Evolutionary conservation across 2,888 invertebrate genomes (phyloP), one percentile per base, ranked within the genome.

Genomic region (Bombylius discolor): DNA sequence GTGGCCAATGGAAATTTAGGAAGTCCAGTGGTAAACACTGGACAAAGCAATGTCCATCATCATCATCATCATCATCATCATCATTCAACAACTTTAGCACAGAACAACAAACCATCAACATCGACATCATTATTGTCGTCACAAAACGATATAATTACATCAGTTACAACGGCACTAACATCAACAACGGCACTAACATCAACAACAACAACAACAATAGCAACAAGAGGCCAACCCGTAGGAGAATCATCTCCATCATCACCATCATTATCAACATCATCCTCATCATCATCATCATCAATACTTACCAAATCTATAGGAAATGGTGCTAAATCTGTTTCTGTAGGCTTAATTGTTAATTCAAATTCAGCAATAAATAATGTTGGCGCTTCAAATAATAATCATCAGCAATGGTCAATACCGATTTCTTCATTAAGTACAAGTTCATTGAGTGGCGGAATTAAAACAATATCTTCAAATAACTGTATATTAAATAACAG

Each of bases 1-100:
- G 61, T 61, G 60, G 59, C 60, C 61, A 62, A 58, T 60, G 61
- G 59, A 60, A 61, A 59, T 58, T 11, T 42, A 42, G 57, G 57
- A 56, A 62, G 61, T 61, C 61, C 63, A 62, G 62, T 62, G 61
- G 59, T 39, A 56, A 56, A 58, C 60, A 42, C 39, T 61, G 62
- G 63, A 61, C 62, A 61, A 48, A 44, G 32, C 47, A 52, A 50
- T 12, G 45, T 23, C 11, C 39, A 42, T 11, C 46, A 46, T n/a
- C 51, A 7, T 56, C 51, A 45, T 32, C 55, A 47, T 47, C 33
- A 48, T 48, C 52, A 47, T 34, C 56, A 52, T 14, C 51, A 47
- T 47, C 57, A 45, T 36, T 11, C 39, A 42, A 42, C 39, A 42
- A 11, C 39, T 11, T 11, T 11, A 36, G 34, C 8, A 36, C 8